phyloP scores from a whole-genome alignment of 35 echinoderm and acorn worm genomes.

The Ptychodera flava region DNA sequence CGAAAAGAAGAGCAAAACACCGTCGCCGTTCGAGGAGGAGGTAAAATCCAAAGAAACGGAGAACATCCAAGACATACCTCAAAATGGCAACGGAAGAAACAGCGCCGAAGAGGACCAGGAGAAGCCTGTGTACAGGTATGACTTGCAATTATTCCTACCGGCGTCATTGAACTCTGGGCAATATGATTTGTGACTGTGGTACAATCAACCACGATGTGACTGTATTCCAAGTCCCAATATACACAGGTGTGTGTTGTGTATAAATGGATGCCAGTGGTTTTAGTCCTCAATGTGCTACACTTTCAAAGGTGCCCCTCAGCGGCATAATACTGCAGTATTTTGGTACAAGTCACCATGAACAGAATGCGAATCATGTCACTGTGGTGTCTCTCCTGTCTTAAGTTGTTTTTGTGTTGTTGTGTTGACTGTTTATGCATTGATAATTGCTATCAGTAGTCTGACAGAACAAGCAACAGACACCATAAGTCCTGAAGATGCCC shows the following conservation, averaged over 20 bases:
- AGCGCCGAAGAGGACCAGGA: neutral
- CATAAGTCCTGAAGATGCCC: too few relatives aligned
- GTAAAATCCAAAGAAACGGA: neutral
- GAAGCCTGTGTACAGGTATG: neutral
- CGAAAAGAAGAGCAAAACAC: slow-evolving; percentile 88
- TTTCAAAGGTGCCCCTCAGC: too few relatives aligned
- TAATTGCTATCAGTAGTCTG: too few relatives aligned
- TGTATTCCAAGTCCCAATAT: neutral
- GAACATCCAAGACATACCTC: neutral
- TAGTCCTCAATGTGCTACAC: too few relatives aligned
- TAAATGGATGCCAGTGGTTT: too few relatives aligned
- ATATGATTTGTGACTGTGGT: neutral
- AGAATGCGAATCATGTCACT: too few relatives aligned
- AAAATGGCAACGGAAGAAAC: neutral
- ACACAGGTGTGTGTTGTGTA: neutral
- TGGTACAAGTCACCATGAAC: too few relatives aligned
- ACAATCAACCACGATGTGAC: neutral
- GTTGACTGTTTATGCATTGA: too few relatives aligned
- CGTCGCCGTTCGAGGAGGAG: slow-evolving; percentile 83
- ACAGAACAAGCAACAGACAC: too few relatives aligned
- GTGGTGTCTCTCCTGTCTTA: too few relatives aligned
- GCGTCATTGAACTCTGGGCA: neutral
- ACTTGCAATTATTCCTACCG: neutral
- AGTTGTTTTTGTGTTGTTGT: too few relatives aligned
- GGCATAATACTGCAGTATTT: too few relatives aligned